Evolutionary conservation across 2,888 invertebrate species (phyloP).

Genomic region (Toxonevra muliebris): DNA sequence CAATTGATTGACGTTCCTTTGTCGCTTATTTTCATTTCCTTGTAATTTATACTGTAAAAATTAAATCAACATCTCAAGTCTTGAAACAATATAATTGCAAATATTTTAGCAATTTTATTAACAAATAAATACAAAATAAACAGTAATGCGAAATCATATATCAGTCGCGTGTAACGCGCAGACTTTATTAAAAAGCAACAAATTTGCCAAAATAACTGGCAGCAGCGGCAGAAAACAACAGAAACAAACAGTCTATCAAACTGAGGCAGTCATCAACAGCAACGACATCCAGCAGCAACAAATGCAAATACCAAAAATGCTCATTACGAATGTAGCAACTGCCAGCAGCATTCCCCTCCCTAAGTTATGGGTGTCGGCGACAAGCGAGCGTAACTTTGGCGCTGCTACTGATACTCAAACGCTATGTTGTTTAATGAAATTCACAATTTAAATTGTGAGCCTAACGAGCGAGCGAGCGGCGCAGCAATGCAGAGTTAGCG

Average conservation of each 20-base stretch:
- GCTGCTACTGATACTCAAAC: no score
- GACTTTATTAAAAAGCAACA: slow-evolving; percentile 1
- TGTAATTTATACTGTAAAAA: no score
- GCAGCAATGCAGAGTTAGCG: no score
- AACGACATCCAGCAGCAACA: neutral
- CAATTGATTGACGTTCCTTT: no score
- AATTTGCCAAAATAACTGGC: neutral
- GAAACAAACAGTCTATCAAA: neutral
- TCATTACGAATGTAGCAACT: no score
- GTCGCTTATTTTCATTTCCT: no score
- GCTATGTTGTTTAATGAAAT: slow-evolving; percentile 26
- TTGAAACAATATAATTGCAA: no score
- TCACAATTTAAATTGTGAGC: neutral
- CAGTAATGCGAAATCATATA: neutral
- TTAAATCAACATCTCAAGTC: no score
- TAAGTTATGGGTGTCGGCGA: no score
- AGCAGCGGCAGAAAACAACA: neutral
- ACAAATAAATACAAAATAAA: neutral
- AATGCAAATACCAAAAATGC: neutral
- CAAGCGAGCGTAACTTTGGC: no score
- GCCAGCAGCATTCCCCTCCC: no score
- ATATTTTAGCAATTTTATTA: neutral
- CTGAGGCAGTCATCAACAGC: neutral
- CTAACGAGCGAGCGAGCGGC: no score
- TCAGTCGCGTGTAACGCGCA: neutral